Percentiles rank a stretch among this genome's conserved stretches.
These are phyloP conservation scores for Heterotis niloticus DNA, from an alignment of 2,113 vertebrate species.

Conservation along the genomic window DNA sequence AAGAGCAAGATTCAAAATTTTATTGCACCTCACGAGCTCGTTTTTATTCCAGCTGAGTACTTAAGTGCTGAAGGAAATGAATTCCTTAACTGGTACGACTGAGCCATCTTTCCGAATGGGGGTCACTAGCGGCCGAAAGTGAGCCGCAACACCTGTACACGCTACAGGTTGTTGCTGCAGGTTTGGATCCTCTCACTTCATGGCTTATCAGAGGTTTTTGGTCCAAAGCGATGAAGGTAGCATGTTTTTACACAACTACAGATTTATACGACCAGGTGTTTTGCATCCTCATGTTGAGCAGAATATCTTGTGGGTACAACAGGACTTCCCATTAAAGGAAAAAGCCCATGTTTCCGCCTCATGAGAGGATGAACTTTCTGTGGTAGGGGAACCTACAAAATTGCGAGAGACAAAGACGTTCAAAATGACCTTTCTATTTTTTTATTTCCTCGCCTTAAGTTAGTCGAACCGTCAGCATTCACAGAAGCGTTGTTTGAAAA, in stretches of 20 bases:
- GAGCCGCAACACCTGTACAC: not conserved
- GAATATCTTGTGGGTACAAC: not conserved
- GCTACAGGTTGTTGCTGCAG: not conserved
- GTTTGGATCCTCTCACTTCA: not conserved
- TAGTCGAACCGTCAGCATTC: not conserved
- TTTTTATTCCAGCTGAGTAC: not conserved
- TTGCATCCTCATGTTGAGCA: not conserved
- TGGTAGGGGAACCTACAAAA: not conserved
- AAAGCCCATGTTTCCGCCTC: too few species aligned
- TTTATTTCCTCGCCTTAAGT: not conserved
- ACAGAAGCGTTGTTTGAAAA: not conserved
- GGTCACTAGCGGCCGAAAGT: not conserved
- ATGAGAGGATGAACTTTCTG: not conserved
- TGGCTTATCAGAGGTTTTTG: too few species aligned
- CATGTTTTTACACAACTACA: not conserved
- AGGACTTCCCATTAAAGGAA: not conserved
- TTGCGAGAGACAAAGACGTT: not conserved
- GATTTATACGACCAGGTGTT: not conserved
- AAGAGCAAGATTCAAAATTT: too few species aligned
- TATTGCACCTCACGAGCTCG: not conserved
- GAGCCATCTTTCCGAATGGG: not conserved
- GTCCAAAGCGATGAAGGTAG: not conserved
- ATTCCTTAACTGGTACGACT: not conserved
- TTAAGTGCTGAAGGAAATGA: not conserved
- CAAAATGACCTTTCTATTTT: slow-evolving; percentile 12